Base-by-base conservation (phyloP, 2,797 vertebrate genomes). In the Lateolabrax maculatus region DNA sequence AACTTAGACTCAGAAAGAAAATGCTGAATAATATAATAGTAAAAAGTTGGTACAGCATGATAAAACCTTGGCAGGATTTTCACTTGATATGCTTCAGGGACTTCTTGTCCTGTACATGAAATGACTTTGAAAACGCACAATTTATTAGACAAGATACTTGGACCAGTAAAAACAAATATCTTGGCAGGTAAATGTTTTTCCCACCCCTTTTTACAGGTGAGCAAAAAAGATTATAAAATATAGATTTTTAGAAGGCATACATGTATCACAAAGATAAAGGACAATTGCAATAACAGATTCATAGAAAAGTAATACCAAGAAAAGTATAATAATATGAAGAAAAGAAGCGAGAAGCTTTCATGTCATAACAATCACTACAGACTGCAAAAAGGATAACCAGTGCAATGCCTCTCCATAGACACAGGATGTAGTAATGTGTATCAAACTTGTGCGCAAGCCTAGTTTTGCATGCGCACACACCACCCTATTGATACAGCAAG, bases 401-500 rank as follows among this genome's bases (percentile, higher is more conserved):
- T 52, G 34, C 36, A 69, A 18, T 23, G 6, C 27, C 8, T 36
- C 31, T 41, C 12, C 10, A 19, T 36, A 72, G 25, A 56, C 15
- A n/a, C 49, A 51, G 16, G 12, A 81, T 68, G 39, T 65, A 43
- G 63, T 52, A 18, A 44, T 62, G 18, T 56, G 67, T 68, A 27
- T 43, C 2, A 3, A 6, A 52, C 27, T 16, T 19, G 1, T 60
- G 41, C 69, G 41, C 37, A 44, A 12, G 18, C 12, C 6, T 18
- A 34, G 16, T 34, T 34, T 34, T 4, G 34, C 16, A 58, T 34
- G 21, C 18, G 23, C 55, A 43, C 56, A 23, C 25, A 25, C 43
- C 19, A 60, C 27, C 61, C 3, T 71, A 58, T 56, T 58, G 37
- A 72, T 80, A 71, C 31, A 79, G 77, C 60, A 72, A 23, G 15